These are phyloP conservation scores for Myotis vivesi DNA, from an alignment of 2,797 vertebrate species.

Conservation along the genomic window DNA sequence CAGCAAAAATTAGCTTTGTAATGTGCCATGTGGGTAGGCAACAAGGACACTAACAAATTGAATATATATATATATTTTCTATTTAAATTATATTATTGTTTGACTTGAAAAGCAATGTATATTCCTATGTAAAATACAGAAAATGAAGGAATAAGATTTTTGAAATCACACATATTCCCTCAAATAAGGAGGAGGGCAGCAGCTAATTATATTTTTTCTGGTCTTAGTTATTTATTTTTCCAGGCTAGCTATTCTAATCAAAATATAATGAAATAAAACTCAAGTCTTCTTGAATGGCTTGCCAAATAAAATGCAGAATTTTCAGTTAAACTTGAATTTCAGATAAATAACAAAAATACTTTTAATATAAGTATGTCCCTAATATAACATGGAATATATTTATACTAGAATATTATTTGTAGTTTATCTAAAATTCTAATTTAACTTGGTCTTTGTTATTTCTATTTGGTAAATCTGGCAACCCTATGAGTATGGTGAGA, in stretches of 20 bases:
- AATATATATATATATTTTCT: not conserved
- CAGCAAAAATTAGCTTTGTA: not conserved
- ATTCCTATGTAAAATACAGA: not conserved
- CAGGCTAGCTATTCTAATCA: not conserved
- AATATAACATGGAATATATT: not conserved
- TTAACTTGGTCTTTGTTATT: not conserved
- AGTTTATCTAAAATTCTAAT: not conserved
- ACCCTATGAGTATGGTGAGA: not conserved
- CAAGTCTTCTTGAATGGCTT: not conserved
- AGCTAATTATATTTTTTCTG: not conserved
- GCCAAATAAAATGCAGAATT: constrained; percentile 5
- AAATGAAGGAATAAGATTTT: not conserved
- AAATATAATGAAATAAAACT: constrained; percentile 38
- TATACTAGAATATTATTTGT: constrained; percentile 16
- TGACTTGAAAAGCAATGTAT: constrained; percentile 19
- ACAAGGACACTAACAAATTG: not conserved
- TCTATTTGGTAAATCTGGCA: not conserved
- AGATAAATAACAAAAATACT: not conserved
- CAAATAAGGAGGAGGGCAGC: not conserved
- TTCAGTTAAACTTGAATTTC: not conserved
- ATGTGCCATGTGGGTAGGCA: not conserved
- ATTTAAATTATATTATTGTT: not conserved
- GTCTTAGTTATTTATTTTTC: not conserved
- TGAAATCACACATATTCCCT: not conserved
- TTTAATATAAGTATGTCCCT: not conserved